Percentiles rank a stretch among this genome's conserved stretches.
These are phyloP conservation scores for Silvanus unidentatus DNA, from an alignment of 2,888 invertebrate genomes.

Conservation along the genomic window DNA sequence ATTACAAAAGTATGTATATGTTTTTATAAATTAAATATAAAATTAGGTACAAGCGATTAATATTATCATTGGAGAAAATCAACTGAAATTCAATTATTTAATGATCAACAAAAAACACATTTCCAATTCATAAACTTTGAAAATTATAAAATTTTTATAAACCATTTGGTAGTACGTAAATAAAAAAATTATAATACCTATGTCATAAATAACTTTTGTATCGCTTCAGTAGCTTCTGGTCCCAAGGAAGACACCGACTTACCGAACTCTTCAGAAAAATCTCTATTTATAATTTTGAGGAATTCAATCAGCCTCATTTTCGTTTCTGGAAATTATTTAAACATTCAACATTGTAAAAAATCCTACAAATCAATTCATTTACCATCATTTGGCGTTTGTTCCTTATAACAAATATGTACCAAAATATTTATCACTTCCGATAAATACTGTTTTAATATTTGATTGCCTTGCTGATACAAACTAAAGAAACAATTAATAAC, in stretches of 20 bases:
- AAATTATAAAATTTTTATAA: no score
- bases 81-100: no score
- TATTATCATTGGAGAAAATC: no score
- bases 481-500: constrained; percentile 60
- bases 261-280: constrained; percentile 54
- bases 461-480: constrained; percentile 58
- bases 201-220: constrained; percentile 22
- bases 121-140: no score
- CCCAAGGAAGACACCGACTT: constrained; percentile 44
- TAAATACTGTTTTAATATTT: constrained; percentile 51
- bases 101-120: no score
- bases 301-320: constrained; percentile 49
- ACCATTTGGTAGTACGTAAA: no score
- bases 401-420: constrained; percentile 53
- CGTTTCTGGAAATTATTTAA: constrained; percentile 44
- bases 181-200: no score
- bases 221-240: constrained; percentile 38
- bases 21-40: no score
- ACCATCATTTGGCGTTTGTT: constrained; percentile 52
- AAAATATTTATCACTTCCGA: constrained; percentile 52
- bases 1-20: no score
- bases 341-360: constrained; percentile 6
- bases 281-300: constrained; percentile 51
- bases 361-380: constrained; percentile 22
- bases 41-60: no score